Conservation (phyloP, 2,888 invertebrate species). For the Schizotus pectinicornis region DNA sequence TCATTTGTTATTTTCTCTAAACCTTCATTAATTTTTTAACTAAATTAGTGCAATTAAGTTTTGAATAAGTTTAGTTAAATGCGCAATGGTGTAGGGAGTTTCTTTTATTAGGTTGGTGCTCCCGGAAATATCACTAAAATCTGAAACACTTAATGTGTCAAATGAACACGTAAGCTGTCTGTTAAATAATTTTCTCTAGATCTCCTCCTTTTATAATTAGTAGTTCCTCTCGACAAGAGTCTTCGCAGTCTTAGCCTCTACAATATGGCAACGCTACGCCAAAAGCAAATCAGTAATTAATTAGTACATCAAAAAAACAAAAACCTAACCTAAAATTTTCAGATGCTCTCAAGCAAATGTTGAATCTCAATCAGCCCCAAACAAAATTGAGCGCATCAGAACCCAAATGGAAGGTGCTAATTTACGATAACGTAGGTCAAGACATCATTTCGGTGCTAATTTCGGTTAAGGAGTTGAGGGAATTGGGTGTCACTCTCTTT, state of each 20-base stretch:
- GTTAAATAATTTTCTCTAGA: slow-evolving; percentile 15
- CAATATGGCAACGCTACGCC: slow-evolving; percentile 71
- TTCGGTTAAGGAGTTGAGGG: slow-evolving; percentile 93
- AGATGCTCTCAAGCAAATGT: slow-evolving; percentile 95
- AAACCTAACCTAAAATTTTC: slow-evolving; percentile 48
- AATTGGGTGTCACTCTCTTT: slow-evolving; percentile 96
- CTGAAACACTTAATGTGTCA: slow-evolving; percentile 24
- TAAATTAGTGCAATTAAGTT: no score
- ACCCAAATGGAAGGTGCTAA: slow-evolving; percentile 94
- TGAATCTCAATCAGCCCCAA: slow-evolving; percentile 86
- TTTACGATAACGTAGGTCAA: slow-evolving; percentile 96
- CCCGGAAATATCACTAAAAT: no score
- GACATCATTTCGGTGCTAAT: slow-evolving; percentile 98
- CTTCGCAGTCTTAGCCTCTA: slow-evolving; percentile 1
- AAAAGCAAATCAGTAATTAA: slow-evolving; percentile 73
- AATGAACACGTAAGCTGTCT: slow-evolving; percentile 29
- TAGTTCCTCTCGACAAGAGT: not conserved
- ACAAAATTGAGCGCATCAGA: slow-evolving; percentile 79
- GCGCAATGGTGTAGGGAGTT: not conserved
- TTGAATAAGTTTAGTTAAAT: not conserved
- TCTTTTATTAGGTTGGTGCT: not conserved
- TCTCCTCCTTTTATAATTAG: not conserved
- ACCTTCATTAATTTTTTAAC: no score
- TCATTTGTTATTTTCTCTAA: no score
- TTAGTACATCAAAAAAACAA: not conserved